Percentiles rank a stretch among this genome's conserved stretches.
Evolutionary conservation across 1,140 invertebrate genomes (phyloP).

Genomic region (Oryctes rhinoceros): DNA sequence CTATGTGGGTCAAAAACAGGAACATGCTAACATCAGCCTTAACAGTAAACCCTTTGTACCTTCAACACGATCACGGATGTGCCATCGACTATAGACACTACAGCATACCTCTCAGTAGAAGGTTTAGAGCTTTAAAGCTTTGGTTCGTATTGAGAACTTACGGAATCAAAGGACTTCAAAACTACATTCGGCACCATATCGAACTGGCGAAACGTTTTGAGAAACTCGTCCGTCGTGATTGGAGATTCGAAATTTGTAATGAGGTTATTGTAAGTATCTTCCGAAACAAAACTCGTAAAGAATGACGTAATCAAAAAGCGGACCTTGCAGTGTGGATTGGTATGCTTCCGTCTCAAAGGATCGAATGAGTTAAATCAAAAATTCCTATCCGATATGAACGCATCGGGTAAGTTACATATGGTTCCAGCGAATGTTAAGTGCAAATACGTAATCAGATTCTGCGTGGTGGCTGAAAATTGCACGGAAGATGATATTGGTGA

Average conservation of each 20-base stretch:
- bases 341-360: slow-evolving; percentile 87
- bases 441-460: slow-evolving; percentile 93
- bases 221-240: slow-evolving; percentile 81
- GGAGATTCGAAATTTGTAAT: slow-evolving; percentile 93
- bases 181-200: slow-evolving; percentile 93
- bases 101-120: slow-evolving; percentile 94
- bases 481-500: slow-evolving; percentile 87
- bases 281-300: background rate
- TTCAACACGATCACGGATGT: slow-evolving; percentile 96
- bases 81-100: slow-evolving; percentile 98
- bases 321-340: slow-evolving; percentile 75
- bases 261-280: slow-evolving; percentile 84
- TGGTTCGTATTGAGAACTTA: slow-evolving; percentile 97
- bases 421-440: slow-evolving; percentile 93
- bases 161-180: slow-evolving; percentile 91
- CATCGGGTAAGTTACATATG: slow-evolving; percentile 96
- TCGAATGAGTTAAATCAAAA: slow-evolving; percentile 93
- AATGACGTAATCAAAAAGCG: background rate
- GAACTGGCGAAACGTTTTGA: slow-evolving; percentile 95
- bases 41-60: slow-evolving; percentile 95
- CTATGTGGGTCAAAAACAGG: slow-evolving; percentile 92
- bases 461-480: slow-evolving; percentile 92
- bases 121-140: slow-evolving; percentile 93
- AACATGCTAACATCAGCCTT: slow-evolving; percentile 82
- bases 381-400: slow-evolving; percentile 92